These are phyloP conservation scores for Crotalus horridus DNA, from an alignment of 2,113 vertebrate genomes.

Conservation along the genomic window DNA sequence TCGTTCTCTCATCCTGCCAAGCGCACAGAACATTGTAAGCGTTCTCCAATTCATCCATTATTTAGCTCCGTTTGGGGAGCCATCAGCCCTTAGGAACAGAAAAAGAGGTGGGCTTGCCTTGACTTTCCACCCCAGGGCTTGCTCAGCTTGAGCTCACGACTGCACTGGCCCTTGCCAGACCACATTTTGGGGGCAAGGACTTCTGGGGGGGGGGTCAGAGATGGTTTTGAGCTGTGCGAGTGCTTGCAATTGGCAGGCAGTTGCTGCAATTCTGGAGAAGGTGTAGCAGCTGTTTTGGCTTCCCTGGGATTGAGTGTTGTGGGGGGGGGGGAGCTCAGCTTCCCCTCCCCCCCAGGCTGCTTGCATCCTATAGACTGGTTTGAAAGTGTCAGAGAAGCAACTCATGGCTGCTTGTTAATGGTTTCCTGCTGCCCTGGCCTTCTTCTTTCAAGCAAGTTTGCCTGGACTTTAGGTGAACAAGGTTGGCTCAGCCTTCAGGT, in stretches of 20 bases:
- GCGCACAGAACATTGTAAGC: constrained; percentile 70
- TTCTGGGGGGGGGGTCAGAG: too few relatives aligned
- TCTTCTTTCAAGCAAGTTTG: too few relatives aligned
- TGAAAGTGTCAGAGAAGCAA: too few relatives aligned
- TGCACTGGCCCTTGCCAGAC: background rate
- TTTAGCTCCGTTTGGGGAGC: constrained; percentile 77
- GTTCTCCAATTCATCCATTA: constrained; percentile 76
- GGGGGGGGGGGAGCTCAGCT: too few relatives aligned
- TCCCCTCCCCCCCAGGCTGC: too few relatives aligned
- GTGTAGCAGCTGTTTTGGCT: background rate
- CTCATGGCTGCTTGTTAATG: too few relatives aligned
- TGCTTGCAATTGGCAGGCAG: background rate
- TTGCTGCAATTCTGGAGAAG: background rate
- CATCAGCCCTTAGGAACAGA: constrained; percentile 78
- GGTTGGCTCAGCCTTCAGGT: background rate
- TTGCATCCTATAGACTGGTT: too few relatives aligned
- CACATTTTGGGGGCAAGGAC: background rate
- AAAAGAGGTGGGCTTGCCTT: constrained; percentile 40
- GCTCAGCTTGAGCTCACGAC: constrained; percentile 56
- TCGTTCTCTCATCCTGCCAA: constrained; percentile 56
- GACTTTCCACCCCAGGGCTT: constrained; percentile 60
- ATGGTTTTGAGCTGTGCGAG: background rate
- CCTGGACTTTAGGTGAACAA: background rate
- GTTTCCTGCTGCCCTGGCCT: background rate
- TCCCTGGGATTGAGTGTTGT: background rate